Evolutionary conservation across 2,888 invertebrate genomes (phyloP).

Genomic region (Ophioninae sp.): DNA sequence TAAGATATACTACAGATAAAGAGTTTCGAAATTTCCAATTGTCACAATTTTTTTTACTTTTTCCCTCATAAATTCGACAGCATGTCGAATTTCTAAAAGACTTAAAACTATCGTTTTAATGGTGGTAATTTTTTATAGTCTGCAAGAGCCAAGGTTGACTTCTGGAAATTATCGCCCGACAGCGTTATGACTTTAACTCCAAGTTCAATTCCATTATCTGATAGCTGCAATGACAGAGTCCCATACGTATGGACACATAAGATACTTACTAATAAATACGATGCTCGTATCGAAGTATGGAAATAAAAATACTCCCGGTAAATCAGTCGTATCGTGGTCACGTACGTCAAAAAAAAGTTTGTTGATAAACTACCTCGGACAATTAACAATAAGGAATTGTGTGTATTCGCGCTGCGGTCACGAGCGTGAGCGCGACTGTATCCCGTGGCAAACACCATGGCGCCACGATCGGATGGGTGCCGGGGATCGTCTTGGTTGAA

Average conservation of each 20-base stretch:
- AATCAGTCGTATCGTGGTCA: slow-evolving; percentile 65
- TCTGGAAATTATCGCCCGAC: slow-evolving; percentile 40
- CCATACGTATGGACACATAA: slow-evolving; percentile 37
- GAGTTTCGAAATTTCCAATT: too few species aligned
- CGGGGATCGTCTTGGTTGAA: slow-evolving; percentile 24
- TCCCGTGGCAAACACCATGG: slow-evolving; percentile 46
- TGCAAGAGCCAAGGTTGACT: slow-evolving; percentile 14
- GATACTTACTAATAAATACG: slow-evolving; percentile 60
- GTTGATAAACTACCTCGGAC: slow-evolving; percentile 75
- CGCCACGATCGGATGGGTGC: slow-evolving; percentile 22
- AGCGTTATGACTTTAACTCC: slow-evolving; percentile 40
- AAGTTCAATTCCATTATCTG: slow-evolving; percentile 56
- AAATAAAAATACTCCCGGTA: slow-evolving; percentile 65
- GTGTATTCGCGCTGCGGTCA: slow-evolving; percentile 51
- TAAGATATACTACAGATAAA: too few species aligned
- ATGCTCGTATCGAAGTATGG: slow-evolving; percentile 53
- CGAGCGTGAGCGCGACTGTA: slow-evolving; percentile 68
- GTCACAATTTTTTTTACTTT: too few species aligned
- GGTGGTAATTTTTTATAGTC: slow-evolving; percentile 15
- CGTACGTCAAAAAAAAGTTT: slow-evolving; percentile 22
- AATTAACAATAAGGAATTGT: slow-evolving; percentile 73
- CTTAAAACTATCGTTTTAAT: slow-evolving; percentile 1
- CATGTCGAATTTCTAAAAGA: too few species aligned
- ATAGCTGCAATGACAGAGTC: slow-evolving; percentile 13
- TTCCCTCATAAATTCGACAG: too few species aligned